These are phyloP conservation scores for Probosciger aterrimus DNA, from an alignment of 2,113 vertebrate genomes.

Conservation along the genomic window DNA sequence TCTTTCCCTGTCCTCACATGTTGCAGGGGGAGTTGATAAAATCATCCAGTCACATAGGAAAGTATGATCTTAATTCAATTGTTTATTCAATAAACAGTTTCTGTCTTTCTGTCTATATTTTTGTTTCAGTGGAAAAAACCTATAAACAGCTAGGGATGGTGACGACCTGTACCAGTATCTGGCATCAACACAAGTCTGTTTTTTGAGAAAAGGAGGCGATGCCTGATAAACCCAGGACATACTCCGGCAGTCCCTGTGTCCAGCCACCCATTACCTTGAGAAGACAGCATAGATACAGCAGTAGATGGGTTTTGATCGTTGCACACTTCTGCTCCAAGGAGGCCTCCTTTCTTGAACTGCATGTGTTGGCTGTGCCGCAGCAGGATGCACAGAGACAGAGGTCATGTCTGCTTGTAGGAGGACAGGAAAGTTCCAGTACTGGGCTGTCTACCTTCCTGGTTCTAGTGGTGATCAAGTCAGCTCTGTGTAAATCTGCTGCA, in stretches of 20 bases:
- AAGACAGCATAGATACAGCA: not conserved
- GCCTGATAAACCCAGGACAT: not conserved
- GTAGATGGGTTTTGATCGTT: not conserved
- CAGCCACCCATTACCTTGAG: not conserved
- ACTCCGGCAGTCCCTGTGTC: not conserved
- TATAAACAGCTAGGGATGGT: not conserved
- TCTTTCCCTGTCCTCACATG: not conserved
- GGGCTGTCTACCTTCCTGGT: not conserved
- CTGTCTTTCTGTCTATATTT: not conserved
- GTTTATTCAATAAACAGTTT: not conserved
- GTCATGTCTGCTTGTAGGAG: not conserved
- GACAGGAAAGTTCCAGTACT: not conserved
- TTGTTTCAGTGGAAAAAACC: slow-evolving; percentile 1
- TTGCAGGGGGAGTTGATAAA: not conserved
- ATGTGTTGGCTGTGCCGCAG: not conserved
- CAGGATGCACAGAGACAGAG: not conserved
- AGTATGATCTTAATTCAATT: not conserved
- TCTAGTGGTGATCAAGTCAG: not conserved
- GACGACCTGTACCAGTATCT: not conserved
- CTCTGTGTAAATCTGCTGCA: not conserved
- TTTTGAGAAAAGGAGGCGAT: not conserved
- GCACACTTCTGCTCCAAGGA: not conserved
- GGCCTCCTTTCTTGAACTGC: not conserved
- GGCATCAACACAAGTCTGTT: not conserved
- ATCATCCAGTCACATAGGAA: not conserved